Percentiles rank a stretch among this genome's conserved stretches.
phyloP scores from a whole-genome alignment of 2,797 vertebrate genomes.

The Pterois miles region DNA sequence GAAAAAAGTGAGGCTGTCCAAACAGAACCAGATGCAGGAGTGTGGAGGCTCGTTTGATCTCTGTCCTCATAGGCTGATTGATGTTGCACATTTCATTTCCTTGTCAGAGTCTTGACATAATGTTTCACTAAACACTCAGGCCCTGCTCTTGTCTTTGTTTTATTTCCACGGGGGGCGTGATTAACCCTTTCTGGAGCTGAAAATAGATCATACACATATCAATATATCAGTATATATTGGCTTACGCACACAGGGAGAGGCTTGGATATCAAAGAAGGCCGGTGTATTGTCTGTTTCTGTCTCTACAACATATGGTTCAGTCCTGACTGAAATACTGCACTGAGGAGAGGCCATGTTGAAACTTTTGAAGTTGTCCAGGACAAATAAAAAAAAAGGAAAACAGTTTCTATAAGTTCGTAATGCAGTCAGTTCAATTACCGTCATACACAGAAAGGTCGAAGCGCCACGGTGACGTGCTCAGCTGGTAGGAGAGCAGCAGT shows the following conservation, averaged over 20 bases:
- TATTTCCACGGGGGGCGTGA: conserved; percentile 73
- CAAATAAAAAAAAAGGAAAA: conserved; percentile 20
- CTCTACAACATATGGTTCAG: conserved; percentile 65
- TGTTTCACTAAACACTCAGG: conserved; percentile 83
- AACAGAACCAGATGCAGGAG: conserved; percentile 81
- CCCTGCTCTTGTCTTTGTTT: conserved; percentile 70
- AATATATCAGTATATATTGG: conserved; percentile 52
- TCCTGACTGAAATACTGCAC: conserved; percentile 65
- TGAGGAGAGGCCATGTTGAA: conserved; percentile 48
- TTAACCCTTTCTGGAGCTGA: conserved; percentile 73
- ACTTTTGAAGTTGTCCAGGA: conserved; percentile 69
- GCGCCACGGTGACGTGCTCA: conserved; percentile 35
- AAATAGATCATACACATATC: conserved; percentile 71
- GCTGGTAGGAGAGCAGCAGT: conserved; percentile 43
- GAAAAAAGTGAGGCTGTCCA: conserved; percentile 75
- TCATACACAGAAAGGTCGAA: conserved; percentile 45
- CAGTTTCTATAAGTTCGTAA: conserved; percentile 67
- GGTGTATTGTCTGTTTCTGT: conserved; percentile 72
- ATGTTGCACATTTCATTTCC: conserved; percentile 85
- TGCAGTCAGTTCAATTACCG: conserved; percentile 74
- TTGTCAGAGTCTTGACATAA: conserved; percentile 86
- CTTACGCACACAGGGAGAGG: conserved; percentile 22
- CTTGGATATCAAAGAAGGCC: conserved; percentile 71
- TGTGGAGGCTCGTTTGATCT: conserved; percentile 86
- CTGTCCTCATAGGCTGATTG: conserved; percentile 80